phyloP scores from a whole-genome alignment of 2,888 invertebrate species.

The Agrochola lota region DNA sequence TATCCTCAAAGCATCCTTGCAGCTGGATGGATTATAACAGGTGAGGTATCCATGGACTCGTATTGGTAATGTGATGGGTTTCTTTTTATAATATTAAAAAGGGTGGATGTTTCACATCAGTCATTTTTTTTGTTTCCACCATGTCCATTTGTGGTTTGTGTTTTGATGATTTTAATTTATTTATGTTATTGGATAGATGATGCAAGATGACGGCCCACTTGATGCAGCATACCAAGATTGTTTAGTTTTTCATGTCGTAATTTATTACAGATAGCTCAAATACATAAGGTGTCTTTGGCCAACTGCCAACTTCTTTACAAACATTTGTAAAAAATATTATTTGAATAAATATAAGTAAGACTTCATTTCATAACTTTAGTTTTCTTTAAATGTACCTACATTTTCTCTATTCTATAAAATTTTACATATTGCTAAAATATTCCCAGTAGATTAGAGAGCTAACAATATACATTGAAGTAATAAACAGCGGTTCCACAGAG shows the following conservation, averaged over 20 bases:
- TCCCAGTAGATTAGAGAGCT: background rate
- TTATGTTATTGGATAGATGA: background rate
- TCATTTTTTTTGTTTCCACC: background rate
- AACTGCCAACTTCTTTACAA: too few species aligned
- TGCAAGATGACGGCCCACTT: background rate
- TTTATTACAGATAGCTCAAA: background rate
- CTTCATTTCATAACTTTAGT: background rate
- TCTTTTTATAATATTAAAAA: too few species aligned
- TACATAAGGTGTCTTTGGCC: background rate
- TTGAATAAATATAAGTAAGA: background rate
- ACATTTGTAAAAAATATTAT: background rate
- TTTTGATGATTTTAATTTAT: background rate
- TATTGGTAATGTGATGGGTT: too few species aligned
- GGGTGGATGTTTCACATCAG: too few species aligned
- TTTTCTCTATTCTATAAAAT: background rate
- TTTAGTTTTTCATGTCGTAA: background rate
- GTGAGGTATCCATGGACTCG: too few species aligned
- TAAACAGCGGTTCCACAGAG: background rate
- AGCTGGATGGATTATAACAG: too few species aligned
- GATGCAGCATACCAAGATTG: background rate
- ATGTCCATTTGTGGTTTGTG: background rate
- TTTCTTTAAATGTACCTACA: background rate
- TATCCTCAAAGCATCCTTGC: too few species aligned
- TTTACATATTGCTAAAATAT: background rate
- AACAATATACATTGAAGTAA: constrained; percentile 3